Percentiles rank a stretch among this genome's conserved stretches.
phyloP scores from a whole-genome alignment of 1,140 invertebrate genomes.

The Papilio aristodemus region DNA sequence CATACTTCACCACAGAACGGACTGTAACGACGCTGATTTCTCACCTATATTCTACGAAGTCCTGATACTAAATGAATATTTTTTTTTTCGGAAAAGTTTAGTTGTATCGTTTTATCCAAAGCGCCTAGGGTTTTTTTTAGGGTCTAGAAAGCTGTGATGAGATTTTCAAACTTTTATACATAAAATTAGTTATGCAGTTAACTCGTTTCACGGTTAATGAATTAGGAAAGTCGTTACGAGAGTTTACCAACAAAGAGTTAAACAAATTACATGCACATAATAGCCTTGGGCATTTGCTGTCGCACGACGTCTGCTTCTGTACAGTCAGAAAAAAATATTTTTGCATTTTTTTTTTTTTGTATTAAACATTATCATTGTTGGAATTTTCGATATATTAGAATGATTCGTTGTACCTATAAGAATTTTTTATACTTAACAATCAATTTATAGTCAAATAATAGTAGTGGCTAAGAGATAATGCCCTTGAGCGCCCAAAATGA shows the following conservation, averaged over 20 bases:
- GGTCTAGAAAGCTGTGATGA: not conserved
- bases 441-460: no score
- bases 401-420: no score
- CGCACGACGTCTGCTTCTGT: not conserved
- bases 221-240: conserved; percentile 4
- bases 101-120: not conserved
- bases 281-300: not conserved
- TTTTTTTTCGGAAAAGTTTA: not conserved
- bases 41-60: not conserved
- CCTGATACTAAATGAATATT: not conserved
- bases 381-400: no score
- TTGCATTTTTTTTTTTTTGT: no score
- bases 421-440: no score
- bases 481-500: no score
- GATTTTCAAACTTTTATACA: not conserved
- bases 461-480: no score
- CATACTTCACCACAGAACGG: not conserved
- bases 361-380: no score
- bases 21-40: not conserved
- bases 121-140: not conserved
- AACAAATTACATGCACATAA: not conserved
- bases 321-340: conserved; percentile 27
- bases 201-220: not conserved
- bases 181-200: conserved; percentile 27
- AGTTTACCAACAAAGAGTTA: not conserved